A percentile compares a stretch with the other conserved stretches of the same genome.
Conservation (phyloP, 2,797 vertebrate genomes). For the Orestias chungarensis region DNA sequence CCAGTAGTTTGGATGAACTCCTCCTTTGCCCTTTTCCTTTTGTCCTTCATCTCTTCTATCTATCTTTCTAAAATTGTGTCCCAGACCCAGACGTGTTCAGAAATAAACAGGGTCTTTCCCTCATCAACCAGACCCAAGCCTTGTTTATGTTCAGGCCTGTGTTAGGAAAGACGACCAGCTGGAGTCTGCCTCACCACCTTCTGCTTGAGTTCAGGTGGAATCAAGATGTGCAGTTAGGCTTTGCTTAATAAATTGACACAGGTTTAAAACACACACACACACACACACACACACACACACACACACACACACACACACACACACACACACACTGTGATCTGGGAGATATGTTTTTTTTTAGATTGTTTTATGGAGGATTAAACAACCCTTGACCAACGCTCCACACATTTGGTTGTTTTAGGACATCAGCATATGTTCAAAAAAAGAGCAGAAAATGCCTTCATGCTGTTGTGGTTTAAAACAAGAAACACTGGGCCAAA, state of each 20-base stretch:
- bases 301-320: too few relatives aligned
- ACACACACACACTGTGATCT: constrained; percentile 29
- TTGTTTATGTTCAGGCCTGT: constrained; percentile 74
- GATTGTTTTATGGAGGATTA: constrained; percentile 45
- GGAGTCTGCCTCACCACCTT: constrained; percentile 47
- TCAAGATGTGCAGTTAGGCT: constrained; percentile 72
- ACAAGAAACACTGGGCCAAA: not conserved
- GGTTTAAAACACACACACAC: constrained; percentile 44
- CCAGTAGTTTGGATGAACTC: constrained; percentile 40
- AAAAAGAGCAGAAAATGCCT: constrained; percentile 1
- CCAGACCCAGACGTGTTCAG: constrained; percentile 79
- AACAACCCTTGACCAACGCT: constrained; percentile 32
- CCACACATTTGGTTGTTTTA: constrained; percentile 17
- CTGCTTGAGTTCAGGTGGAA: constrained; percentile 70
- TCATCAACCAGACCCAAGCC: constrained; percentile 66
- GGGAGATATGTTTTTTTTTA: constrained; percentile 35
- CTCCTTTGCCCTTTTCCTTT: constrained; percentile 44
- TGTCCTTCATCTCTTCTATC: constrained; percentile 67
- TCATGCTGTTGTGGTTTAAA: constrained; percentile 4
- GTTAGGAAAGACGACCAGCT: constrained; percentile 54
- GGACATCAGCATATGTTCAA: constrained; percentile 19
- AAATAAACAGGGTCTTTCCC: constrained; percentile 78
- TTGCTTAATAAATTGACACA: constrained; percentile 46
- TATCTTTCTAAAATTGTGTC: constrained; percentile 71
- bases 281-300: constrained; percentile 37